Percentiles rank a stretch among this genome's conserved stretches.
Conservation (phyloP, 2,113 vertebrate genomes). For the Nothobranchius kuhntae region DNA sequence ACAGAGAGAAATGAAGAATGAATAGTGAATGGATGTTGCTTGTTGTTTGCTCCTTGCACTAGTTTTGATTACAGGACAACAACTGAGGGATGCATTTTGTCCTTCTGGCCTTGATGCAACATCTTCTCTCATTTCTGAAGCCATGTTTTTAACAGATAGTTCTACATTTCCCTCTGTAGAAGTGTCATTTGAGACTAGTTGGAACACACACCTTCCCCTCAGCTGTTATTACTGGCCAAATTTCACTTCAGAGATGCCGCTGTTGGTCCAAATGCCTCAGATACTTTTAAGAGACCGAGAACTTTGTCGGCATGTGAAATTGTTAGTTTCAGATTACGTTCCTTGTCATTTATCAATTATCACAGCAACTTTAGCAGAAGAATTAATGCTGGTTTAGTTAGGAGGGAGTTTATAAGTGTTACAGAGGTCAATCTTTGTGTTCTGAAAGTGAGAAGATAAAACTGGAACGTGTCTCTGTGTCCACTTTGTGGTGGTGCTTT, state of each 20-base stretch:
- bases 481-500: background rate
- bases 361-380: background rate
- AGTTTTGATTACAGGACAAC: slow-evolving; percentile 11
- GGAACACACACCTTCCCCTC: slow-evolving; percentile 37
- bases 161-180: slow-evolving; percentile 15
- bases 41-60: slow-evolving; percentile 46
- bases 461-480: background rate
- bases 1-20: slow-evolving; percentile 36
- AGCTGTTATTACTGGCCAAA: slow-evolving; percentile 50
- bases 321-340: slow-evolving; percentile 25
- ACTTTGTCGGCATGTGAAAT: slow-evolving; percentile 26
- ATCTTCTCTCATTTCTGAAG: background rate
- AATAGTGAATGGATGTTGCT: slow-evolving; percentile 40
- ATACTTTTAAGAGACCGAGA: slow-evolving; percentile 56
- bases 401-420: background rate
- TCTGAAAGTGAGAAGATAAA: slow-evolving; percentile 12
- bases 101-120: background rate
- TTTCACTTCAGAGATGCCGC: slow-evolving; percentile 46
- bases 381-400: slow-evolving; percentile 13
- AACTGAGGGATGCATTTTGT: background rate
- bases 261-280: slow-evolving; percentile 55
- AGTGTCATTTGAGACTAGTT: slow-evolving; percentile 29
- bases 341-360: slow-evolving; percentile 32
- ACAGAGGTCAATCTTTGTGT: slow-evolving; percentile 10
- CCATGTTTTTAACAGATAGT: slow-evolving; percentile 21